Evolutionary conservation across 2,888 invertebrate genomes (phyloP).

Genomic region (Choreutis nemorana): DNA sequence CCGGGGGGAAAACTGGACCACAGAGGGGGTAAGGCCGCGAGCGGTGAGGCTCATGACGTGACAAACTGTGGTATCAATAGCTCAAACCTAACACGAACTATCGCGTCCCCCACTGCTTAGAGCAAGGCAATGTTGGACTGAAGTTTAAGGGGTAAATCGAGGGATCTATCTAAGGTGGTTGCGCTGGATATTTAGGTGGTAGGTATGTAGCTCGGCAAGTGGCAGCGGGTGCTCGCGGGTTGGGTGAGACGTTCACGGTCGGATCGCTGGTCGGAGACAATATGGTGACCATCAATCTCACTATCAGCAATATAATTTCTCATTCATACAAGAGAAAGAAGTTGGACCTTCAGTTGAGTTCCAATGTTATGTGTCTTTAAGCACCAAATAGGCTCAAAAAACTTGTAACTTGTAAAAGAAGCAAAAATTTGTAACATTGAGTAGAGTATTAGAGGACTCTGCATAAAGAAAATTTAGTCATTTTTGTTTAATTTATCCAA

Average conservation of each 20-base stretch:
- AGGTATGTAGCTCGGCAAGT: slow-evolving; percentile 32
- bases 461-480: no score
- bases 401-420: no score
- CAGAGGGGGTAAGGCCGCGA: slow-evolving; percentile 33
- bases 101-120: slow-evolving; percentile 16
- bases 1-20: slow-evolving; percentile 20
- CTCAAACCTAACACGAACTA: slow-evolving; percentile 26
- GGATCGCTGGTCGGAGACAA: slow-evolving; percentile 58
- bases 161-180: slow-evolving; percentile 24
- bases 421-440: no score
- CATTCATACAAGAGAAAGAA: no score
- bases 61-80: slow-evolving; percentile 55
- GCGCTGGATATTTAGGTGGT: slow-evolving; percentile 38
- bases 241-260: slow-evolving; percentile 66
- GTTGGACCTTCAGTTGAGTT: no score
- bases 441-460: no score
- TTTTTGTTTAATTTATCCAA: no score
- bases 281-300: slow-evolving; percentile 23
- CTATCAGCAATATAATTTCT: no score
- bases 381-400: no score
- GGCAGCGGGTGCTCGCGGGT: slow-evolving; percentile 52
- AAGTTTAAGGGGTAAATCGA: slow-evolving; percentile 18
- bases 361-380: no score
- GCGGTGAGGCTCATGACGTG: slow-evolving; percentile 55
- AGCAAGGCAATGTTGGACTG: slow-evolving; percentile 6